Conservation (phyloP, 1,140 invertebrate species). For the Amyelois transitella region DNA sequence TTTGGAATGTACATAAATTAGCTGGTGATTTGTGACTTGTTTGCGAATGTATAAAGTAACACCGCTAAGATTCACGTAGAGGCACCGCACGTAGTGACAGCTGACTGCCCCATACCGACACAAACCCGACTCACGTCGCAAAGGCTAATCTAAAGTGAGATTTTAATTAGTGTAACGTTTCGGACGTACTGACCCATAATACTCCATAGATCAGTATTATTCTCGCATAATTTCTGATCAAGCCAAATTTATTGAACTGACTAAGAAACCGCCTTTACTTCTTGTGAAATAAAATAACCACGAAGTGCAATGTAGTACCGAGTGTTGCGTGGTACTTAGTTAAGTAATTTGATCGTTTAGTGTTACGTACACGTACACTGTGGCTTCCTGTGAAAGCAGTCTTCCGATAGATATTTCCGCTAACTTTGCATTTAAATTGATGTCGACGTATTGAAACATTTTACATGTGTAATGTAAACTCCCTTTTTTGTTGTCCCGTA, state of each 20-base stretch:
- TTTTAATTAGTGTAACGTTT: constrained; percentile 34
- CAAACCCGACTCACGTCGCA: constrained; percentile 17
- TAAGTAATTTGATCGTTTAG: constrained; percentile 60
- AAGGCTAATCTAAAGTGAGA: constrained; percentile 36
- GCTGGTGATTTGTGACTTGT: constrained; percentile 23
- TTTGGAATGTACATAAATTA: constrained; percentile 41
- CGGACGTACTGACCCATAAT: constrained; percentile 32
- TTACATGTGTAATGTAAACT: constrained; percentile 16
- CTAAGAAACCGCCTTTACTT: constrained; percentile 62
- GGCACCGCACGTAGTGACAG: constrained; percentile 22
- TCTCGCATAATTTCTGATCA: constrained; percentile 51
- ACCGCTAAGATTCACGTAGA: constrained; percentile 21
- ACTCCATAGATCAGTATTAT: constrained; percentile 62
- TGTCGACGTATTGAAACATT: constrained; percentile 32
- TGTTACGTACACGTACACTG: constrained; percentile 62
- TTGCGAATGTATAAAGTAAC: constrained; percentile 9
- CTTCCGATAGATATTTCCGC: constrained; percentile 72
- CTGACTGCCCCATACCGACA: constrained; percentile 36
- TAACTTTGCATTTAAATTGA: constrained; percentile 66
- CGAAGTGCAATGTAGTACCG: constrained; percentile 51
- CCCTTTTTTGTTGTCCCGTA: constrained; percentile 4
- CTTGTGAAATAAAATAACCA: constrained; percentile 54
- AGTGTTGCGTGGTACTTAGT: constrained; percentile 52
- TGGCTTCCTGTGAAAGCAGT: constrained; percentile 72
- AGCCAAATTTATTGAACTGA: constrained; percentile 71